Conservation (phyloP, 2,113 vertebrate genomes). For the Aspiorhynchus laticeps region DNA sequence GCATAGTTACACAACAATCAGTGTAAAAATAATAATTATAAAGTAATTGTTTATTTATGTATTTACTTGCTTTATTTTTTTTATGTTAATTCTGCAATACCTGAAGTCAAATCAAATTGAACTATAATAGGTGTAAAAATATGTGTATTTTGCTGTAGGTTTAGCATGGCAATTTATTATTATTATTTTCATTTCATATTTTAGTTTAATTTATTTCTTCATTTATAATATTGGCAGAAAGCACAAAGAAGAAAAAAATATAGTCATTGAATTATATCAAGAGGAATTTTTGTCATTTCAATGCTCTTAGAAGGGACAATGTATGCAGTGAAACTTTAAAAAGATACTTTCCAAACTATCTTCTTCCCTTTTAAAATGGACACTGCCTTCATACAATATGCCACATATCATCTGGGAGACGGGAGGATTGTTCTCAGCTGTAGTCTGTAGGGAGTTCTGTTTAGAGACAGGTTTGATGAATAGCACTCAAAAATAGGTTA, state of each 20-base stretch:
- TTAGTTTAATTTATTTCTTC: too few species aligned
- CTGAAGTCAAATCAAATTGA: too few species aligned
- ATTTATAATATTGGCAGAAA: not conserved
- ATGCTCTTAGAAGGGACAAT: not conserved
- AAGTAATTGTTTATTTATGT: not conserved
- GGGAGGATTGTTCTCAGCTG: not conserved
- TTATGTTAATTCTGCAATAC: not conserved
- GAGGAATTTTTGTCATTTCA: not conserved
- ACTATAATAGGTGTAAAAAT: not conserved
- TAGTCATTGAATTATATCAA: not conserved
- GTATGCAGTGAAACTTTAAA: not conserved
- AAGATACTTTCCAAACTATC: not conserved
- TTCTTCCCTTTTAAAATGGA: not conserved
- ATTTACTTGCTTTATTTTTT: not conserved
- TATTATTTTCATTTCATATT: too few species aligned
- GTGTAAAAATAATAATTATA: not conserved
- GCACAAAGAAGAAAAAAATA: not conserved
- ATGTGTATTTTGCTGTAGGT: not conserved
- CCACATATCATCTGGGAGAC: conserved; percentile 2
- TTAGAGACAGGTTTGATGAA: conserved; percentile 43
- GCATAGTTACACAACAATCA: not conserved
- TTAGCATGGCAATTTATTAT: not conserved
- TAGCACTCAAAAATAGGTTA: conserved; percentile 21
- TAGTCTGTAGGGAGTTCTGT: conserved; percentile 6
- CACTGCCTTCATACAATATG: not conserved